These are phyloP conservation scores for Drosophila serrata DNA, from an alignment of 1,140 invertebrate species.

Conservation along the genomic window DNA sequence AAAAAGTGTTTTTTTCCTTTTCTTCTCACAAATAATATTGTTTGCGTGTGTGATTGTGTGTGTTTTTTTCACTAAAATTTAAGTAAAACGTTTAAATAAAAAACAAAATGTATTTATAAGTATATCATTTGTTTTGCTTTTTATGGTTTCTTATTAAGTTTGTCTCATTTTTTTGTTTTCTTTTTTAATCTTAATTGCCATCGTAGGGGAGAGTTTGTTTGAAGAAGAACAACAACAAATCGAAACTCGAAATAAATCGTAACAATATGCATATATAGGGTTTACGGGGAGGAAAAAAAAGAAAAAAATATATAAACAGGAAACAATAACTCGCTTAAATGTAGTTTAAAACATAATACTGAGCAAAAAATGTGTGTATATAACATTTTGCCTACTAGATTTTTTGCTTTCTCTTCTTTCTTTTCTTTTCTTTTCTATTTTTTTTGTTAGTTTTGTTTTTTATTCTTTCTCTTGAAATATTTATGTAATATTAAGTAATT, in stretches of 20 bases:
- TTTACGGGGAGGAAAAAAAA: slow-evolving; percentile 33
- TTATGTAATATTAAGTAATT: slow-evolving; percentile 40
- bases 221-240: slow-evolving; percentile 27
- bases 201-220: slow-evolving; percentile 35
- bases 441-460: slow-evolving; percentile 13
- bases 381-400: slow-evolving; percentile 71
- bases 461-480: slow-evolving; percentile 28
- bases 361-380: slow-evolving; percentile 83
- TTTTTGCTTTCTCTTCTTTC: slow-evolving; percentile 59
- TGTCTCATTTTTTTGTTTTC: slow-evolving; percentile 18
- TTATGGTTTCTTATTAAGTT: slow-evolving; percentile 9
- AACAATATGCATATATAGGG: slow-evolving; percentile 31
- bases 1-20: slow-evolving; percentile 48
- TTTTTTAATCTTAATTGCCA: slow-evolving; percentile 38
- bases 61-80: slow-evolving; percentile 55
- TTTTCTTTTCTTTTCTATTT: slow-evolving; percentile 5
- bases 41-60: slow-evolving; percentile 41
- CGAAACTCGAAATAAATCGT: slow-evolving; percentile 45
- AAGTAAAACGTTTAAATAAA: slow-evolving; percentile 69
- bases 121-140: slow-evolving; percentile 50
- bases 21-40: slow-evolving; percentile 37
- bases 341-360: slow-evolving; percentile 85
- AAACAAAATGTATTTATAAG: slow-evolving; percentile 54
- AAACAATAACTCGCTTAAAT: slow-evolving; percentile 84
- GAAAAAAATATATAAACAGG: slow-evolving; percentile 64